A percentile compares a stretch with the other conserved stretches of the same genome.
These are phyloP conservation scores for Malurus cyaneus DNA, from an alignment of 2,113 vertebrate genomes.

Conservation along the genomic window DNA sequence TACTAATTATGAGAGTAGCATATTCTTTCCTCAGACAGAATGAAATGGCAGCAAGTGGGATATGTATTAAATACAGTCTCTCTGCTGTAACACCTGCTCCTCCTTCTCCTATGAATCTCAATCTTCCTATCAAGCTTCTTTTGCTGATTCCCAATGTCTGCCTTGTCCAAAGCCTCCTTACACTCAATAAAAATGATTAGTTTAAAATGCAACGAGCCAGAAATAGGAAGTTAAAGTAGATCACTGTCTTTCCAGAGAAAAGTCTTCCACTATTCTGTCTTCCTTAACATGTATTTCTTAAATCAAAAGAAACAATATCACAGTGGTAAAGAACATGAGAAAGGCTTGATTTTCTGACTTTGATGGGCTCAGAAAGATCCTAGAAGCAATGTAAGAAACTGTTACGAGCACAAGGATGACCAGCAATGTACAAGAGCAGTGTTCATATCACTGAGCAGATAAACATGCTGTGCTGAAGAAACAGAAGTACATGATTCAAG, in stretches of 20 bases:
- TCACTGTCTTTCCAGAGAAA: background rate
- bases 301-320: background rate
- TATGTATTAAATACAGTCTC: background rate
- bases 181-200: background rate
- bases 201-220: background rate
- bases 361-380: background rate
- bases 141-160: background rate
- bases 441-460: background rate
- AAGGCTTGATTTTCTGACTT: background rate
- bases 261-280: background rate
- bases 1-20: background rate
- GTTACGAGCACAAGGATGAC: background rate
- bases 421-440: background rate
- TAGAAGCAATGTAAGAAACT: background rate
- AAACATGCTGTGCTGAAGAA: background rate
- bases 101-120: background rate
- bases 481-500: background rate
- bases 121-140: background rate
- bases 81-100: background rate
- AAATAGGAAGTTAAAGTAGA: background rate
- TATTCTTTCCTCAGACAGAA: background rate
- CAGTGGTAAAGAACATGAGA: background rate
- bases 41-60: background rate
- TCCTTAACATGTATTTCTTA: background rate
- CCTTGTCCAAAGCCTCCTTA: background rate